Percentiles rank a stretch among this genome's conserved stretches.
Conservation (phyloP, 2,113 vertebrate species). For the Uria lomvia region DNA sequence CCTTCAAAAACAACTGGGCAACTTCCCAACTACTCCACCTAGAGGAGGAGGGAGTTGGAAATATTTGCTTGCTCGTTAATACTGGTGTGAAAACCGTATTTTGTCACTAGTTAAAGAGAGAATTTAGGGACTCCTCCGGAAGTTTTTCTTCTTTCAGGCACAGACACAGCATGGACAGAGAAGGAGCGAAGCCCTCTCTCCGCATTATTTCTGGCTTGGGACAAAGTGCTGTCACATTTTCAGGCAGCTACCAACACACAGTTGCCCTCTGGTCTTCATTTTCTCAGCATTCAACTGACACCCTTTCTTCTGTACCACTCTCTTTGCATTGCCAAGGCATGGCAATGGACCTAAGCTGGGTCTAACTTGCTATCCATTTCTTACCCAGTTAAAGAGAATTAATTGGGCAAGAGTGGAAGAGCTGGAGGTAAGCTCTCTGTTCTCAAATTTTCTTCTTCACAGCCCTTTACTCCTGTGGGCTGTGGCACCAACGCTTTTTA, state of each 20-base stretch:
- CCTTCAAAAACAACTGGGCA: not conserved
- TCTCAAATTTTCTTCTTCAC: not conserved
- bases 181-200: not conserved
- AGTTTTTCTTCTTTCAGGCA: not conserved
- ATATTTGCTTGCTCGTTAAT: not conserved
- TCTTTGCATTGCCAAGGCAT: not conserved
- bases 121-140: not conserved
- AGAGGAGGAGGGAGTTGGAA: not conserved
- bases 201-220: not conserved
- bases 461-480: too few species aligned
- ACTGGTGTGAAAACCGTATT: rapidly evolving
- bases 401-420: not conserved
- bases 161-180: not conserved
- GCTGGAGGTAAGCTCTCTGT: not conserved
- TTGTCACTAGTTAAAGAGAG: not conserved
- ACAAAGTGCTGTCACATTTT: not conserved
- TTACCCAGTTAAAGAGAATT: not conserved
- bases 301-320: not conserved
- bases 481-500: not conserved
- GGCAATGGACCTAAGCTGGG: not conserved
- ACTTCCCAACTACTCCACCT: not conserved
- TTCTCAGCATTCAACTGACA: not conserved
- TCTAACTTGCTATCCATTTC: not conserved
- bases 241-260: not conserved
- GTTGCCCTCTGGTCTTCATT: not conserved